These are phyloP conservation scores for Hoplias malabaricus DNA, from an alignment of 2,113 vertebrate genomes.

Conservation along the genomic window DNA sequence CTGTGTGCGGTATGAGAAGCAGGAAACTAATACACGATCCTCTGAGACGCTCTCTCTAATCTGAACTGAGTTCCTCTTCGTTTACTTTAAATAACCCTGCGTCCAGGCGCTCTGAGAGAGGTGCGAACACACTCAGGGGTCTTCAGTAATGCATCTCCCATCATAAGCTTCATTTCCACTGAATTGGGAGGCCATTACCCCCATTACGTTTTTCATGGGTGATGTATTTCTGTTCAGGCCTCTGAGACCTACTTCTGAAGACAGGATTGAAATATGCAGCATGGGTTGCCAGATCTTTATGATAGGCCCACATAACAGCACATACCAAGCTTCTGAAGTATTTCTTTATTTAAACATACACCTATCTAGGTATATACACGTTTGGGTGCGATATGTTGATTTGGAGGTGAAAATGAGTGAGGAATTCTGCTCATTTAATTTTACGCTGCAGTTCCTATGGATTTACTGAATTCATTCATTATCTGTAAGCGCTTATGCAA, in stretches of 20 bases:
- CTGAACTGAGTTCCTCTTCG: background rate
- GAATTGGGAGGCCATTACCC: slow-evolving; percentile 37
- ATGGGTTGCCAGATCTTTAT: slow-evolving; percentile 3
- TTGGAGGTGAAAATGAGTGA: no score
- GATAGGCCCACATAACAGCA: background rate
- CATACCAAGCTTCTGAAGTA: background rate
- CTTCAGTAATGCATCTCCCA: slow-evolving; percentile 3
- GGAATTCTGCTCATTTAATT: no score
- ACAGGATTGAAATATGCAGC: slow-evolving; percentile 21
- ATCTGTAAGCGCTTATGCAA: no score
- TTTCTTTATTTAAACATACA: background rate
- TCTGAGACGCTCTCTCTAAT: background rate
- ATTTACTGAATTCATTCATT: no score
- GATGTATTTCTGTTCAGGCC: slow-evolving; percentile 33
- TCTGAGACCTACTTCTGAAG: slow-evolving; percentile 27
- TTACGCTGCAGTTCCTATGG: no score
- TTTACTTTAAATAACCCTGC: slow-evolving; percentile 16
- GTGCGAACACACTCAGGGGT: background rate
- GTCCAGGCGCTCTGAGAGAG: background rate
- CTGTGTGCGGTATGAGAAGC: background rate
- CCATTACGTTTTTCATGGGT: slow-evolving; percentile 44
- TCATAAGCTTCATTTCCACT: slow-evolving; percentile 34
- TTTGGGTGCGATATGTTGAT: no score
- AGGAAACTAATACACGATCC: background rate
- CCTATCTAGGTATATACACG: background rate